A percentile compares a stretch with the other conserved stretches of the same genome.
Evolutionary conservation across 2,888 invertebrate species (phyloP).

Genomic region (Trissolcus japonicus): DNA sequence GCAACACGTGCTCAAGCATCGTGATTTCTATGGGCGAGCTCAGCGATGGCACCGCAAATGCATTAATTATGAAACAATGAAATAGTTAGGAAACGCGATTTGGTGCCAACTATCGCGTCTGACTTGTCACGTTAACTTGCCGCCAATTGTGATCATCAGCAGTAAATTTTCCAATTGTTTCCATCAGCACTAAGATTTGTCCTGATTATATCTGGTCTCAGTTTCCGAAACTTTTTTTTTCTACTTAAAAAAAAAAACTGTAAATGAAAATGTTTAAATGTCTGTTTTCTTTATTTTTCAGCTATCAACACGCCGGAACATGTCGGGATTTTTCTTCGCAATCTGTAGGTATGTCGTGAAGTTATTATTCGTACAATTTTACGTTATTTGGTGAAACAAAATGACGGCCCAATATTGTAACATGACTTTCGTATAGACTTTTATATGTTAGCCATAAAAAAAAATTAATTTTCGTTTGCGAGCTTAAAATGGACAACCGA

Average conservation of each 20-base stretch:
- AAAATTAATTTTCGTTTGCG: no score
- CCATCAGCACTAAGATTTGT: conserved; percentile 72
- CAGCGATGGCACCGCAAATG: conserved; percentile 69
- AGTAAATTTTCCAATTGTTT: conserved; percentile 73
- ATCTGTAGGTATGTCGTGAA: no score
- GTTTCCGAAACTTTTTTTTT: conserved; percentile 44
- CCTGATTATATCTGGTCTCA: conserved; percentile 60
- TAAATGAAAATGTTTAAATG: neutral
- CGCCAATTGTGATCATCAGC: conserved; percentile 72
- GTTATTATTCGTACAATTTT: no score
- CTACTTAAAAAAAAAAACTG: neutral
- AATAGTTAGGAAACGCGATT: conserved; percentile 67
- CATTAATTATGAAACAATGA: conserved; percentile 75
- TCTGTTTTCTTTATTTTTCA: neutral
- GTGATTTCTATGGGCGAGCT: conserved; percentile 57
- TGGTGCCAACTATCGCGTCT: conserved; percentile 70
- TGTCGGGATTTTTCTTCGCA: no score
- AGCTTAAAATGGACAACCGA: no score
- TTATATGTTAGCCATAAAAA: no score
- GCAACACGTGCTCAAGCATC: conserved; percentile 40
- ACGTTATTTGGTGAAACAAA: no score
- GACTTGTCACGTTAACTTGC: conserved; percentile 70
- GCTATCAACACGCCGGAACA: neutral
- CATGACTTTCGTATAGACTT: no score
- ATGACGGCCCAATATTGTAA: no score